Evolutionary conservation across 2,888 invertebrate species (phyloP).

Genomic region (Colostygia pectinataria): DNA sequence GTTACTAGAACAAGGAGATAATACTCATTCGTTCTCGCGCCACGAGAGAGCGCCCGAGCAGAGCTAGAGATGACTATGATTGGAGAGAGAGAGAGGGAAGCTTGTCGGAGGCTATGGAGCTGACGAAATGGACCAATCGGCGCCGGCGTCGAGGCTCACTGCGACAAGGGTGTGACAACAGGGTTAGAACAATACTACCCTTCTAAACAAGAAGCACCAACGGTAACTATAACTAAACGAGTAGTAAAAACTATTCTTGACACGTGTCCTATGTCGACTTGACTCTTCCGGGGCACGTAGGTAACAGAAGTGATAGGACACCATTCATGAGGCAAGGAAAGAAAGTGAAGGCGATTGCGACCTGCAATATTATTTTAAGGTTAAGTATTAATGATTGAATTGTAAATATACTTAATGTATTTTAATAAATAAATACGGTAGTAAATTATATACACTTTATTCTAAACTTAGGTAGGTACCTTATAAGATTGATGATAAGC

Average conservation of each 20-base stretch:
- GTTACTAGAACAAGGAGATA: conserved; percentile 73
- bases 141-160: conserved; percentile 10
- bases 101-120: conserved; percentile 17
- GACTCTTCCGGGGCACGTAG: conserved; percentile 20
- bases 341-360: conserved; percentile 63
- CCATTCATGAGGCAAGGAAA: conserved; percentile 32
- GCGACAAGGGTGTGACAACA: conserved; percentile 7
- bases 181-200: neutral
- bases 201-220: neutral
- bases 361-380: conserved; percentile 74
- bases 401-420: conserved; percentile 63
- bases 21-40: conserved; percentile 56
- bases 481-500: conserved; percentile 56
- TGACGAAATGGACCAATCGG: conserved; percentile 4
- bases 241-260: conserved; percentile 3
- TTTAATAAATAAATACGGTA: conserved; percentile 49
- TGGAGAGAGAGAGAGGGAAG: conserved; percentile 16
- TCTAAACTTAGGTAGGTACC: conserved; percentile 34
- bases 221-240: neutral
- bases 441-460: conserved; percentile 54
- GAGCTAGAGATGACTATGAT: conserved; percentile 20
- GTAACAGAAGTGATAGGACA: conserved; percentile 26
- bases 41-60: conserved; percentile 18
- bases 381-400: conserved; percentile 70
- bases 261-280: conserved; percentile 20